Conservation (phyloP, 1,140 invertebrate genomes). For the Leptopilina boulardi region DNA sequence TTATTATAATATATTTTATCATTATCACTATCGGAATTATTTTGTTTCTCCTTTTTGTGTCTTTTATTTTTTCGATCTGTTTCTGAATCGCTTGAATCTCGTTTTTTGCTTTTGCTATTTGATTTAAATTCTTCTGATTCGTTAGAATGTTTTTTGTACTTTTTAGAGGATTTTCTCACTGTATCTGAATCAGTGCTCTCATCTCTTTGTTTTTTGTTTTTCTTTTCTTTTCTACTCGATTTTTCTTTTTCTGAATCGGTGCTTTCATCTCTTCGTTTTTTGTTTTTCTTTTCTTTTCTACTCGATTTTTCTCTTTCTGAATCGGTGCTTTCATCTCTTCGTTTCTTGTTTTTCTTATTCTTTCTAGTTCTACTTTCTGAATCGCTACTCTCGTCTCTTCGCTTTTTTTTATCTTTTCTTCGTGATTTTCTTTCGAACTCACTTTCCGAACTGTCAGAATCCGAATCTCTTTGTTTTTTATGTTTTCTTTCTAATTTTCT, state of each 20-base stretch:
- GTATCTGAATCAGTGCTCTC: conserved; percentile 31
- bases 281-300: conserved; percentile 45
- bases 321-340: conserved; percentile 38
- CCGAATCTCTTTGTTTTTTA: conserved; percentile 21
- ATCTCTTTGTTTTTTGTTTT: conserved; percentile 28
- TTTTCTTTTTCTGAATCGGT: conserved; percentile 36
- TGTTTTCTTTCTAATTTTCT: conserved; percentile 38
- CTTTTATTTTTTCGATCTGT: conserved; percentile 39
- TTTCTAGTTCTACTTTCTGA: conserved; percentile 37
- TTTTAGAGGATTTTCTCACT: not conserved
- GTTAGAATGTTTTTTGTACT: not conserved
- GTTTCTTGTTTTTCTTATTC: conserved; percentile 36
- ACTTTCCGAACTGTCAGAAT: conserved; percentile 39
- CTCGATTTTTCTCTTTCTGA: conserved; percentile 35
- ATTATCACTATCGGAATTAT: conserved; percentile 1
- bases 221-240: conserved; percentile 45
- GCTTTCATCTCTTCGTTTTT: conserved; percentile 38
- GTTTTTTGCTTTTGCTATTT: conserved; percentile 38
- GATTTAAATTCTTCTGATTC: not conserved
- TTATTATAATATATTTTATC: conserved; percentile 29
- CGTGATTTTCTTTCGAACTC: conserved; percentile 40
- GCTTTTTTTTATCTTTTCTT: conserved; percentile 46
- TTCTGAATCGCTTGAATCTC: conserved; percentile 43
- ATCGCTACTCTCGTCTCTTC: conserved; percentile 42
- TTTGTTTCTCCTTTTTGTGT: conserved; percentile 24